A percentile compares a stretch with the other conserved stretches of the same genome.
Conservation (phyloP, 2,797 vertebrate genomes). For the Rachycentron canadum region DNA sequence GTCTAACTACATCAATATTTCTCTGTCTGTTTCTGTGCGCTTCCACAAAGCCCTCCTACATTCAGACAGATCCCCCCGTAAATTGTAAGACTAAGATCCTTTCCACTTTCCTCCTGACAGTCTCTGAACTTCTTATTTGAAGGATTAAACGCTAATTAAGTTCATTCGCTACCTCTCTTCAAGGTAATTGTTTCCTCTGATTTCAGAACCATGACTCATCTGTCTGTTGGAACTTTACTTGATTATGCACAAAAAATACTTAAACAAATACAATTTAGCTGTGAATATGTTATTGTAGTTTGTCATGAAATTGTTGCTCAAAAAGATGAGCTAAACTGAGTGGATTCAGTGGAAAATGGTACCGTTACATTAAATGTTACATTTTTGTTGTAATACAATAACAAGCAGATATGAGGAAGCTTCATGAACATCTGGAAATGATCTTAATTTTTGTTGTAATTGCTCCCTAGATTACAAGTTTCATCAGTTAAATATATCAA, state of each 20-base stretch:
- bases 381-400: neutral
- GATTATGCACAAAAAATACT: neutral
- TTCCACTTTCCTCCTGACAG: slow-evolving; percentile 29
- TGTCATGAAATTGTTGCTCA: neutral
- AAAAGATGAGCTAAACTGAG: neutral
- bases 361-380: neutral
- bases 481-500: slow-evolving; percentile 1
- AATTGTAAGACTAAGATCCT: slow-evolving; percentile 21
- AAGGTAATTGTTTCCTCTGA: neutral
- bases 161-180: slow-evolving; percentile 9
- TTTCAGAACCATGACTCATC: slow-evolving; percentile 1
- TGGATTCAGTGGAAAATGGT: neutral
- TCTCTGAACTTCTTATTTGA: slow-evolving; percentile 17
- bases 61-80: slow-evolving; percentile 39
- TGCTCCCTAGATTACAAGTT: neutral
- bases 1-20: slow-evolving; percentile 63
- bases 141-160: neutral
- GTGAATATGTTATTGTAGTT: neutral
- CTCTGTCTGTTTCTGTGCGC: slow-evolving; percentile 40
- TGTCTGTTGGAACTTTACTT: neutral
- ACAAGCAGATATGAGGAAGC: neutral
- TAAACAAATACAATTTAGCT: neutral
- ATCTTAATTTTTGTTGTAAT: neutral
- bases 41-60: slow-evolving; percentile 44
- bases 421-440: neutral